Conservation (phyloP, 2,113 vertebrate genomes). For the Natator depressus region DNA sequence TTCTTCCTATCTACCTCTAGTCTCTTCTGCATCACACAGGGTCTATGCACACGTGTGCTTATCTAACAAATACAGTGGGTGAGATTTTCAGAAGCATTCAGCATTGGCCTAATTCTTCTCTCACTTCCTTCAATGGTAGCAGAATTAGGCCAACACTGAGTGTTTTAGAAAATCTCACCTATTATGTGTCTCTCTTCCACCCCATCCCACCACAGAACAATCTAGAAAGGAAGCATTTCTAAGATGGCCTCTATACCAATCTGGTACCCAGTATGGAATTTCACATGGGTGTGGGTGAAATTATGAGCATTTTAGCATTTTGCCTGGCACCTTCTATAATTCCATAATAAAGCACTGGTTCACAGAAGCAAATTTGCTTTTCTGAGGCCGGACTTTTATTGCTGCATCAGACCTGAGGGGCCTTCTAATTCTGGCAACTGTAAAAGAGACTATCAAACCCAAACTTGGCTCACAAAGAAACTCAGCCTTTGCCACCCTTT, state of each 20-base stretch:
- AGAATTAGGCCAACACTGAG: background rate
- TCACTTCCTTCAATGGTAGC: background rate
- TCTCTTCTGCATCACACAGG: background rate
- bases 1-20: background rate
- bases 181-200: background rate
- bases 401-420: background rate
- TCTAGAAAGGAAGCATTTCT: background rate
- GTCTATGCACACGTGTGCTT: background rate
- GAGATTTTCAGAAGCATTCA: background rate
- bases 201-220: accelerated
- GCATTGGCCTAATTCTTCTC: background rate
- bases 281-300: background rate
- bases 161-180: background rate
- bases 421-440: background rate
- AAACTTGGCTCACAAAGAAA: background rate
- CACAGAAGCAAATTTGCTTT: accelerated
- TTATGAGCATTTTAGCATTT: background rate
- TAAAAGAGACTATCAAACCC: background rate
- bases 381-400: accelerated
- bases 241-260: background rate
- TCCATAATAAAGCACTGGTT: background rate
- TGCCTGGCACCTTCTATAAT: background rate
- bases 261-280: background rate
- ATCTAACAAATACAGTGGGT: background rate
- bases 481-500: background rate